Evolutionary conservation across 1,140 invertebrate species (phyloP).

Genomic region (Rhopalosiphum maidis): DNA sequence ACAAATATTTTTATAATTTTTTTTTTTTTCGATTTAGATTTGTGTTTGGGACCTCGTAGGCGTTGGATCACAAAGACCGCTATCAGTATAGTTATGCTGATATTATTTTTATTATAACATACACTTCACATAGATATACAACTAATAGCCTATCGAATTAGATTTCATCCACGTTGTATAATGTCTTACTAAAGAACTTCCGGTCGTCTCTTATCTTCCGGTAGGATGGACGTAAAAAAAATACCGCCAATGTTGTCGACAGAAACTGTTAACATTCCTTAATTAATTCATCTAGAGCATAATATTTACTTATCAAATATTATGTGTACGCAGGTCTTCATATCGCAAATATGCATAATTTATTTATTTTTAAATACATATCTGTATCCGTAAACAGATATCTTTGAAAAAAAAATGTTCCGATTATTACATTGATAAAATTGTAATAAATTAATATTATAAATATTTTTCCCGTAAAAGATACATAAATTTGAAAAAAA

Average conservation of each 20-base stretch:
- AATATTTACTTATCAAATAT: background rate
- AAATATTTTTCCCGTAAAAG: background rate
- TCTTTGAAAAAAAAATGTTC: constrained; percentile 10
- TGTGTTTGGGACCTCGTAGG: constrained; percentile 36
- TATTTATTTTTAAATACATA: background rate
- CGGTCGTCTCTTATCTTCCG: constrained; percentile 43
- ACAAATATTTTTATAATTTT: constrained; percentile 37
- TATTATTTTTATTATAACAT: constrained; percentile 38
- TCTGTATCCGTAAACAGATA: background rate
- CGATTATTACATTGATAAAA: background rate
- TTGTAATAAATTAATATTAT: background rate
- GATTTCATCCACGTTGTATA: constrained; percentile 16
- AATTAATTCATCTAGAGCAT: background rate
- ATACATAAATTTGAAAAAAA: background rate
- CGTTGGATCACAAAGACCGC: constrained; percentile 50
- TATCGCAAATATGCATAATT: constrained; percentile 37
- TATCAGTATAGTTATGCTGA: constrained; percentile 34
- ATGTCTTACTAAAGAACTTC: constrained; percentile 23
- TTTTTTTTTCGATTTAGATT: constrained; percentile 35
- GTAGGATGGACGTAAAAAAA: background rate
- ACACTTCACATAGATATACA: background rate
- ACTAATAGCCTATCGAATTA: constrained; percentile 19
- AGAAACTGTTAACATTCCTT: constrained; percentile 39
- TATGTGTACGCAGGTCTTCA: background rate
- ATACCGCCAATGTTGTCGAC: constrained; percentile 11